Percentiles rank a stretch among this genome's conserved stretches.
These are phyloP conservation scores for Acrocephalus arundinaceus DNA, from an alignment of 2,113 vertebrate species.

Conservation along the genomic window DNA sequence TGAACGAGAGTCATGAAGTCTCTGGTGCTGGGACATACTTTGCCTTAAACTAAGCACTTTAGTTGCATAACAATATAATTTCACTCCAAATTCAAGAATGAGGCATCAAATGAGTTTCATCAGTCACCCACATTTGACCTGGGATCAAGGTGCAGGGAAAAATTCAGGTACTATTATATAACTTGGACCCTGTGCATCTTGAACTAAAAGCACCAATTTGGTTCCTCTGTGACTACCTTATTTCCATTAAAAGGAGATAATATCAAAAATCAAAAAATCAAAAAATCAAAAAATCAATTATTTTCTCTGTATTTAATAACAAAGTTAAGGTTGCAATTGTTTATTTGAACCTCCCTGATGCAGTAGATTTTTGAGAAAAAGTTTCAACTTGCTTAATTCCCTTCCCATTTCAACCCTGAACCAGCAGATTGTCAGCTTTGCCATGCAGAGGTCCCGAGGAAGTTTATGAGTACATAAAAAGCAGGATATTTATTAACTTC, in stretches of 20 bases:
- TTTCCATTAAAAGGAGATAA: not conserved
- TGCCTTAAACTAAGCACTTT: not conserved
- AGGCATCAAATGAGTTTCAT: not conserved
- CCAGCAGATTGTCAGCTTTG: not conserved
- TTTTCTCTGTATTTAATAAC: not conserved
- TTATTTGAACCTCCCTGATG: not conserved
- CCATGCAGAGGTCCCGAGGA: not conserved
- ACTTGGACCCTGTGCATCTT: not conserved
- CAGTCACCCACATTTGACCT: not conserved
- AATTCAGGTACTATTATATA: not conserved
- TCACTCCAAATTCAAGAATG: not conserved
- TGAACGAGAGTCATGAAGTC: not conserved
- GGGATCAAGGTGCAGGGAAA: not conserved
- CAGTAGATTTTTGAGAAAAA: not conserved
- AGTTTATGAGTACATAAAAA: not conserved
- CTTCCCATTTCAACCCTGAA: not conserved
- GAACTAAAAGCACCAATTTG: not conserved
- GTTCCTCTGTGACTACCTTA: not conserved
- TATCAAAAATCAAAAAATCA: not conserved
- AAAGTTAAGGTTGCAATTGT: not conserved
- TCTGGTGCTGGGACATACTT: not conserved
- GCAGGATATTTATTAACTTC: not conserved
- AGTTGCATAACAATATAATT: not conserved
- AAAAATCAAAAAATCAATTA: not conserved
- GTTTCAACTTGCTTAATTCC: not conserved